These are phyloP conservation scores for Salvelinus sp. DNA, from an alignment of 2,113 vertebrate genomes.

Conservation along the genomic window DNA sequence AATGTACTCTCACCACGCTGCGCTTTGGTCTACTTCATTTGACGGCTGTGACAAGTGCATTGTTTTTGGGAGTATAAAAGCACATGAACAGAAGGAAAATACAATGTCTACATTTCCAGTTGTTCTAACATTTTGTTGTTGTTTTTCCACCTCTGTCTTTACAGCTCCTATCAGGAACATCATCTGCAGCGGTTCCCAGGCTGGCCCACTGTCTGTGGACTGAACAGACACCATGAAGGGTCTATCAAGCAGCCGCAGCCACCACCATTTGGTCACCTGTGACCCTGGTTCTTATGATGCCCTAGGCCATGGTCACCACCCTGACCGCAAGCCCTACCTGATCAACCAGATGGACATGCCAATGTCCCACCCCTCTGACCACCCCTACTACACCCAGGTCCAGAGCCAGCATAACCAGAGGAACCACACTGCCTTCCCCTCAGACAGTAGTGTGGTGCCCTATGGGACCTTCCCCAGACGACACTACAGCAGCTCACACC, in stretches of 20 bases:
- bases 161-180: conserved; percentile 63
- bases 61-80: no score
- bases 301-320: conserved; percentile 84
- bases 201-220: conserved; percentile 38
- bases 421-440: conserved; percentile 80
- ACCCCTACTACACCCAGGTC: conserved; percentile 86
- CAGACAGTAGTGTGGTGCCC: conserved; percentile 84
- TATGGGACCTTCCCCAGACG: conserved; percentile 96
- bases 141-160: conserved; percentile 35
- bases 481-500: conserved; percentile 90
- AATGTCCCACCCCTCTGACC: conserved; percentile 83
- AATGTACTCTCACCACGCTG: no score
- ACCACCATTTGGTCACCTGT: conserved; percentile 90
- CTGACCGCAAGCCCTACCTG: conserved; percentile 91
- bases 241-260: conserved; percentile 91
- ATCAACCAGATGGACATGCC: conserved; percentile 85
- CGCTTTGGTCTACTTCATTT: no score
- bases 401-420: conserved; percentile 68
- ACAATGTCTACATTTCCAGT: no score
- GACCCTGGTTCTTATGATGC: conserved; percentile 86
- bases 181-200: conserved; percentile 42
- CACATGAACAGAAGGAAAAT: no score
- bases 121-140: conserved; percentile 3
- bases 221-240: conserved; percentile 86
- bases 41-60: no score